phyloP scores from a whole-genome alignment of 1,140 invertebrate species.

The Nylanderia fulva region DNA sequence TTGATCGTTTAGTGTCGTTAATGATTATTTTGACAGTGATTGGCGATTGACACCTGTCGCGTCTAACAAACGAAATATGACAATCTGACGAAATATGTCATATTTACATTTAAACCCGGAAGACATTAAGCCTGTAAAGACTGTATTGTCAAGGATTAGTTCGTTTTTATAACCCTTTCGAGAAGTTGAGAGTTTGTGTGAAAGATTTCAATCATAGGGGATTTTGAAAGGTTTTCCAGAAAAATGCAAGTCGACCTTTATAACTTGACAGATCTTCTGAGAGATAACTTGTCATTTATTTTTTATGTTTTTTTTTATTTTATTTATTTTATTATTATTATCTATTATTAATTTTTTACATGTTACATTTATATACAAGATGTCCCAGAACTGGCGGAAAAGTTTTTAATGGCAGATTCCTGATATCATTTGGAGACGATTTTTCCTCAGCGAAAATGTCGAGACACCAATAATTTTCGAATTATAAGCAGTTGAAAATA shows the following conservation, averaged over 20 bases:
- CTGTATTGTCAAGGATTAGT: slow-evolving; percentile 78
- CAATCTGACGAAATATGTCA: no score
- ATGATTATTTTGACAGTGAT: slow-evolving; percentile 82
- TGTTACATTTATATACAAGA: no score
- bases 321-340: not conserved
- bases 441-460: no score
- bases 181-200: no score
- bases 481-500: no score
- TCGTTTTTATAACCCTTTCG: slow-evolving; percentile 77
- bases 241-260: slow-evolving; percentile 5
- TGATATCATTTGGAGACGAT: no score
- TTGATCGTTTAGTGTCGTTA: slow-evolving; percentile 68
- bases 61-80: no score
- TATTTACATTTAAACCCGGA: slow-evolving; percentile 79
- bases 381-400: no score
- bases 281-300: not conserved
- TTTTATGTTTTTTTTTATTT: not conserved
- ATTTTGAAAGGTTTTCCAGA: slow-evolving; percentile 14
- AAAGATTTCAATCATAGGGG: no score
- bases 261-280: not conserved
- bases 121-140: slow-evolving; percentile 74
- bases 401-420: no score
- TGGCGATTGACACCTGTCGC: slow-evolving; percentile 38
- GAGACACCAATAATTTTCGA: no score
- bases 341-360: not conserved